Evolutionary conservation across 2,888 invertebrate genomes (phyloP).

Genomic region (Agapostemon virescens): DNA sequence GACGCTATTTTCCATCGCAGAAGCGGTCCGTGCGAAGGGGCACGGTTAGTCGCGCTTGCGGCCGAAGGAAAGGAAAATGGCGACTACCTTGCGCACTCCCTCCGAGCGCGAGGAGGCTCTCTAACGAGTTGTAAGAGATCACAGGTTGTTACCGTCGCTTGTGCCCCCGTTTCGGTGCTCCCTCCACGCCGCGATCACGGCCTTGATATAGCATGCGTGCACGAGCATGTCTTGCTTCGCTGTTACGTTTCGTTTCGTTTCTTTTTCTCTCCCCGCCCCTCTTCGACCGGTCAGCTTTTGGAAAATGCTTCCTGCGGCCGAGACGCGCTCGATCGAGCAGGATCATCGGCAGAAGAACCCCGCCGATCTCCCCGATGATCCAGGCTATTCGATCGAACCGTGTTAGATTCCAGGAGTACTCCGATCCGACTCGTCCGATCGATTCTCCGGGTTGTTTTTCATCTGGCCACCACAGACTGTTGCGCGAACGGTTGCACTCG

Average conservation of each 20-base stretch:
- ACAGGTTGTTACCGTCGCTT: conserved; percentile 50
- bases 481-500: neutral
- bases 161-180: conserved; percentile 57
- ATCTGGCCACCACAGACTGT: neutral
- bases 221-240: conserved; percentile 31
- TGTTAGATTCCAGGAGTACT: too few relatives aligned
- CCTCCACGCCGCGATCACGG: conserved; percentile 52
- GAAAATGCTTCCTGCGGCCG: conserved; percentile 9
- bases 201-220: conserved; percentile 54
- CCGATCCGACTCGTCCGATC: neutral
- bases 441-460: neutral
- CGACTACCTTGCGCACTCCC: conserved; percentile 32
- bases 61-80: conserved; percentile 45
- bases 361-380: neutral
- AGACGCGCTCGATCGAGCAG: neutral
- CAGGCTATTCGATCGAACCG: neutral
- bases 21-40: neutral
- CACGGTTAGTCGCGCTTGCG: conserved; percentile 3
- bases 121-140: conserved; percentile 41
- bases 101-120: conserved; percentile 32
- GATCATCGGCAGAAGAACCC: neutral
- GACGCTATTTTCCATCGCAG: neutral
- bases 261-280: neutral
- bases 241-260: conserved; percentile 5
- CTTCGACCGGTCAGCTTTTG: conserved; percentile 8